Evolutionary conservation across 2,113 vertebrate genomes (phyloP).

Genomic region (Porphyrio hochstetteri): DNA sequence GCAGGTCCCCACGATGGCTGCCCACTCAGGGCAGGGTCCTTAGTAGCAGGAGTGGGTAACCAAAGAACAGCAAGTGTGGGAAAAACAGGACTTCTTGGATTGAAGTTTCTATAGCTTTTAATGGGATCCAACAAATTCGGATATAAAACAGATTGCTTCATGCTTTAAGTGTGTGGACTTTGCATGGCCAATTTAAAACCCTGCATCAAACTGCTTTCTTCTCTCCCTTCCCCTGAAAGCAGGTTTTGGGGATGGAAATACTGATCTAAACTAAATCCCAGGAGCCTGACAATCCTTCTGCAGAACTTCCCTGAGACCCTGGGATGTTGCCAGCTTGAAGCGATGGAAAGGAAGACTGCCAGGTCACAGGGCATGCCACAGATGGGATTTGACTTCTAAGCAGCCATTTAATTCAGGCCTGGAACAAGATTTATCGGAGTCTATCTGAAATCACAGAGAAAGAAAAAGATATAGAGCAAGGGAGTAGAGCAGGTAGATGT

Average conservation of each 20-base stretch:
- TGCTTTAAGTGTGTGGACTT: neutral
- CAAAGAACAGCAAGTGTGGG: neutral
- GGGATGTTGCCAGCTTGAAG: slow-evolving; percentile 25
- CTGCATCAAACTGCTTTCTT: slow-evolving; percentile 1
- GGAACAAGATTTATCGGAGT: slow-evolving; percentile 39
- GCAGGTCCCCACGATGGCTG: neutral
- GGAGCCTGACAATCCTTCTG: slow-evolving; percentile 49
- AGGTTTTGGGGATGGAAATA: slow-evolving; percentile 49
- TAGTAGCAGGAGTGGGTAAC: neutral
- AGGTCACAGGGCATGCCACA: slow-evolving; percentile 65
- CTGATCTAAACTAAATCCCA: slow-evolving; percentile 47
- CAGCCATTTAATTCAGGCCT: slow-evolving; percentile 51
- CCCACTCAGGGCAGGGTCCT: fast-evolving
- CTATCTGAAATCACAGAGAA: slow-evolving; percentile 32
- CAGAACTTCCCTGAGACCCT: slow-evolving; percentile 48
- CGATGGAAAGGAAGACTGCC: slow-evolving; percentile 40
- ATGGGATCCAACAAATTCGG: neutral
- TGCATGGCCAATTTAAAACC: neutral
- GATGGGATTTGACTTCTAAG: slow-evolving; percentile 51
- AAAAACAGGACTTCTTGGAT: neutral
- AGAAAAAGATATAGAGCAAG: neutral
- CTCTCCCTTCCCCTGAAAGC: neutral
- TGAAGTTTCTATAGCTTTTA: neutral
- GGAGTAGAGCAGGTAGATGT: neutral
- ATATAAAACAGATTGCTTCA: neutral